Conservation (phyloP, 2,888 invertebrate species). For the Myopa testacea region DNA sequence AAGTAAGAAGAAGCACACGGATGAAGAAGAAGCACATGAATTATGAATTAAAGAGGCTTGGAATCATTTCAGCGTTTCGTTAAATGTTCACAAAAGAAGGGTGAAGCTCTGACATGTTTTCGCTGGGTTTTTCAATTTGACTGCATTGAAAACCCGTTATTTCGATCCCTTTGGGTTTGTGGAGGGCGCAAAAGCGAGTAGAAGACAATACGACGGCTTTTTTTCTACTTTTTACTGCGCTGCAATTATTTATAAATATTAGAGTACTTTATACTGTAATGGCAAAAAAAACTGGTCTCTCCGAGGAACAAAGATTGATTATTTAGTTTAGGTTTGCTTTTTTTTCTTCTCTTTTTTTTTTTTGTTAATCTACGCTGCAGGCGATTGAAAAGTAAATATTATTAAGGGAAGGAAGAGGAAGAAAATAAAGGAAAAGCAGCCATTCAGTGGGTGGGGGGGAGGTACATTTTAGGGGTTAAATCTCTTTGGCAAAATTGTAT, state of each 20-base stretch:
- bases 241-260: conserved; percentile 28
- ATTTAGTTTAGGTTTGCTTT: not conserved
- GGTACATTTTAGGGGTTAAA: too few species aligned
- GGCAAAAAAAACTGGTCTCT: conserved; percentile 13
- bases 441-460: too few species aligned
- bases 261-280: conserved; percentile 16
- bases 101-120: not conserved
- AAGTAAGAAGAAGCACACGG: too few species aligned
- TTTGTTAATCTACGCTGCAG: not conserved
- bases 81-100: too few species aligned
- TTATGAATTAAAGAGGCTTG: too few species aligned
- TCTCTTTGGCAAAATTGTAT: too few species aligned
- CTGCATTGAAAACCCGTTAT: conserved; percentile 59
- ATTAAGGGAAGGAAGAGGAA: too few species aligned
- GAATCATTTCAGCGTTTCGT: too few species aligned
- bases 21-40: too few species aligned
- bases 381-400: too few species aligned
- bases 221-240: not conserved
- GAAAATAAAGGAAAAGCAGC: too few species aligned
- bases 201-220: conserved; percentile 8
- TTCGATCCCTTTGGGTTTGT: not conserved
- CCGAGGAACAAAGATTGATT: conserved; percentile 20
- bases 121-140: conserved; percentile 56
- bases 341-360: not conserved
- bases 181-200: not conserved